A percentile compares a stretch with the other conserved stretches of the same genome.
Evolutionary conservation across 2,888 invertebrate genomes (phyloP).

Genomic region (Agrotis segetum): DNA sequence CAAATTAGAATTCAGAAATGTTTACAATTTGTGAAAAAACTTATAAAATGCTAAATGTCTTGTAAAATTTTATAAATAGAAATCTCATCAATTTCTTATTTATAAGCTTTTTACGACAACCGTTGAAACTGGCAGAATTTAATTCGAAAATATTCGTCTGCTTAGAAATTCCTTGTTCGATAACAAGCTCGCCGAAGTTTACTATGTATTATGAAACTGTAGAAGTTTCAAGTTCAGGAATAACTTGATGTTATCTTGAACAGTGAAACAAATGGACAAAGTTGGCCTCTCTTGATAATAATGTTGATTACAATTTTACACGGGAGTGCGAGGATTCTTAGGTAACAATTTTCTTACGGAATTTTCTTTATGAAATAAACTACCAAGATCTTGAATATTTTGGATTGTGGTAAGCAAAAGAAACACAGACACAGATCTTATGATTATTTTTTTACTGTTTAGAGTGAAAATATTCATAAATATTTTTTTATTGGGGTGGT

Average conservation of each 20-base stretch:
- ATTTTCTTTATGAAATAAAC: constrained; percentile 17
- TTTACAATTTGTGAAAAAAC: background rate
- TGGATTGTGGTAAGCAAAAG: background rate
- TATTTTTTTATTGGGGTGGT: too few relatives aligned
- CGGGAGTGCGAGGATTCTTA: constrained; percentile 14
- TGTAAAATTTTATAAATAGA: too few relatives aligned
- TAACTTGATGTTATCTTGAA: constrained; percentile 56
- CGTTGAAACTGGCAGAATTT: constrained; percentile 5
- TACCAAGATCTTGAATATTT: background rate
- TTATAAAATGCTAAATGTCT: too few relatives aligned
- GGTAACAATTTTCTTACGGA: constrained; percentile 20
- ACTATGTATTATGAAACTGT: constrained; percentile 44
- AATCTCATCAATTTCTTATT: too few relatives aligned
- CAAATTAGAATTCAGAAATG: background rate
- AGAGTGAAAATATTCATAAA: background rate
- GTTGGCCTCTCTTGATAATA: constrained; percentile 50
- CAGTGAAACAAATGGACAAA: constrained; percentile 59
- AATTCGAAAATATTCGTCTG: constrained; percentile 5
- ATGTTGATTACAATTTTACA: constrained; percentile 52
- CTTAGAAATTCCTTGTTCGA: constrained; percentile 9
- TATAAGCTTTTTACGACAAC: background rate
- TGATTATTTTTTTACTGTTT: background rate
- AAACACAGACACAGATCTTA: background rate
- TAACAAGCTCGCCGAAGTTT: constrained; percentile 23
- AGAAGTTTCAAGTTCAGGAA: constrained; percentile 43